Evolutionary conservation across 1,140 invertebrate genomes (phyloP).

Genomic region (Akabosia matsudoensis): DNA sequence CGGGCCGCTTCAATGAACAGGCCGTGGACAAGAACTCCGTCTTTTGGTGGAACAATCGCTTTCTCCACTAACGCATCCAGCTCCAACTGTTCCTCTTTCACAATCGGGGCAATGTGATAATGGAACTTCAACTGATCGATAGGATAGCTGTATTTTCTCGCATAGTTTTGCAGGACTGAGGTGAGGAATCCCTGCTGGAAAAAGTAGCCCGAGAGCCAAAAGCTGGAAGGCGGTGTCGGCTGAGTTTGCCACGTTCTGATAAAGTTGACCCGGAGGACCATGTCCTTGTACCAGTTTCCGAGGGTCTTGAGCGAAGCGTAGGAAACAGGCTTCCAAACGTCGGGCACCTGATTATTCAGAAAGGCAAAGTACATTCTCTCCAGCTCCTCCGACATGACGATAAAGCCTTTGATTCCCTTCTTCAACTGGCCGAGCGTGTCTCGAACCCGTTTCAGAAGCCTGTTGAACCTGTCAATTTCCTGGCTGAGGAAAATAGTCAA

Average conservation of each 20-base stretch:
- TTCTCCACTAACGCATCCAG: conserved; percentile 53
- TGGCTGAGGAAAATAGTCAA: conserved; percentile 78
- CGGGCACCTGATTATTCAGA: conserved; percentile 73
- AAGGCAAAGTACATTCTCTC: conserved; percentile 75
- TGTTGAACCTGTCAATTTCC: conserved; percentile 82
- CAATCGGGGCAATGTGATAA: conserved; percentile 59
- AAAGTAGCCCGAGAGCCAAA: conserved; percentile 86
- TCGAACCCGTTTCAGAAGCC: conserved; percentile 67
- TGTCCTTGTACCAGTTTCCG: conserved; percentile 76
- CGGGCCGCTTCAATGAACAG: conserved; percentile 81
- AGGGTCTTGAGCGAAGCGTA: conserved; percentile 83
- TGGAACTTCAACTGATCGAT: conserved; percentile 81
- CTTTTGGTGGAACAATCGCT: conserved; percentile 55
- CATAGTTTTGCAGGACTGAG: conserved; percentile 77
- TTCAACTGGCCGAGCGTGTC: conserved; percentile 68
- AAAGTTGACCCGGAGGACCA: conserved; percentile 72
- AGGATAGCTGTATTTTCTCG: conserved; percentile 74
- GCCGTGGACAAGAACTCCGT: conserved; percentile 78
- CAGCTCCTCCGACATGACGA: conserved; percentile 82
- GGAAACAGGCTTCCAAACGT: conserved; percentile 72
- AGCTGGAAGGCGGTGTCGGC: conserved; percentile 67
- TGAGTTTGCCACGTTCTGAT: conserved; percentile 70
- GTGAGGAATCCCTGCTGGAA: conserved; percentile 89
- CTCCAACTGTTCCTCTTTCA: conserved; percentile 54
- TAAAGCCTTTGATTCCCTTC: conserved; percentile 77